Conservation (phyloP, 2,797 vertebrate species). For the Petrocephalus schoutedeni region DNA sequence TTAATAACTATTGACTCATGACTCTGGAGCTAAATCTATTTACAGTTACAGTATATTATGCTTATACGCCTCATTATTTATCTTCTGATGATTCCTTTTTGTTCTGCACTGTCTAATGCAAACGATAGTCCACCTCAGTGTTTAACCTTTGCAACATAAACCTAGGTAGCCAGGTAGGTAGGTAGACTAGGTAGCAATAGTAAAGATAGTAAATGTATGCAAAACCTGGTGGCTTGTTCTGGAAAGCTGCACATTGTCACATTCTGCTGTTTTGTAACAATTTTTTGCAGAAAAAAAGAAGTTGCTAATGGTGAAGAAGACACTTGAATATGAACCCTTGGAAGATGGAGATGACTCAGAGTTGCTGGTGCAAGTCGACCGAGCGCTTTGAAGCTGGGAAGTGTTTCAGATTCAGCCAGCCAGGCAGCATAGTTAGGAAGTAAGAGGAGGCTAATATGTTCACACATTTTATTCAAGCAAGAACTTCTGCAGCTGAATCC, state of each 20-base stretch:
- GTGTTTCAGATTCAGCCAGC: neutral
- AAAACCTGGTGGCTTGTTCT: neutral
- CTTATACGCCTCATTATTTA: neutral
- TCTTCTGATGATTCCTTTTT: neutral
- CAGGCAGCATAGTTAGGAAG: neutral
- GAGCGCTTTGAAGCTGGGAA: neutral
- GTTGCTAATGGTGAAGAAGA: neutral
- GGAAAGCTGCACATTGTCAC: neutral
- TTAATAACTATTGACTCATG: neutral
- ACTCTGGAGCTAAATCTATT: neutral
- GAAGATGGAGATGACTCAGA: neutral
- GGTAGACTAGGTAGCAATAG: neutral
- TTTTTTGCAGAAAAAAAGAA: neutral
- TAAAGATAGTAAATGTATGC: neutral
- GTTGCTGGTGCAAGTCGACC: neutral
- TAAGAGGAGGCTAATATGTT: neutral
- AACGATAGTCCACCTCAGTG: neutral
- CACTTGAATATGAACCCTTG: neutral
- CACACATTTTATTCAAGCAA: conserved; percentile 7
- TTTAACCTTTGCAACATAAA: neutral
- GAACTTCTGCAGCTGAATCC: neutral
- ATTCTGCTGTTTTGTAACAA: neutral
- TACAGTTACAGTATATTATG: neutral
- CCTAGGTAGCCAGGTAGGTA: too few species aligned
- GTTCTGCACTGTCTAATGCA: neutral